A percentile compares a stretch with the other conserved stretches of the same genome.
These are phyloP conservation scores for Plecotus auritus DNA, from an alignment of 2,113 vertebrate species.

Conservation along the genomic window DNA sequence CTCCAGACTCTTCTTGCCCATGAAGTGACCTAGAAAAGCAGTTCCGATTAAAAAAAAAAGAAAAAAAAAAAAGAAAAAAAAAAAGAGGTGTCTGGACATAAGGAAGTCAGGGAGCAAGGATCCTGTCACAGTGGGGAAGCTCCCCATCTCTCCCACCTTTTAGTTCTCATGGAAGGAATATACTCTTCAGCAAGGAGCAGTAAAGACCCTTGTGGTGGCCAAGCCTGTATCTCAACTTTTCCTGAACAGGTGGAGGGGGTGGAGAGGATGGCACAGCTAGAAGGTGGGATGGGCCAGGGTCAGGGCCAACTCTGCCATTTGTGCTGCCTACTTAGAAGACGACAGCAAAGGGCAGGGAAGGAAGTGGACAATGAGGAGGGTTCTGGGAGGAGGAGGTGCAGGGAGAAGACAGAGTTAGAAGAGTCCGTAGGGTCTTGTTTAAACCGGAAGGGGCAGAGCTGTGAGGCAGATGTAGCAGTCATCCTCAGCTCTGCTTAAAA, in stretches of 20 bases:
- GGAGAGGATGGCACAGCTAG: background rate
- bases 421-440: background rate
- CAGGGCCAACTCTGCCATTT: background rate
- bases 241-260: background rate
- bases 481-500: background rate
- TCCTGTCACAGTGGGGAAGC: background rate
- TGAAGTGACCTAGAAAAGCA: constrained; percentile 89
- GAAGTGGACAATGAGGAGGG: background rate
- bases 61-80: no score
- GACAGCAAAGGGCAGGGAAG: background rate
- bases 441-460: background rate
- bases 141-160: background rate
- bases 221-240: background rate
- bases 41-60: background rate
- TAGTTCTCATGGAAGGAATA: background rate
- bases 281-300: background rate
- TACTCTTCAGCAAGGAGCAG: background rate
- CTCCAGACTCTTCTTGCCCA: constrained; percentile 92
- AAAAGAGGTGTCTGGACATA: background rate
- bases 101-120: background rate
- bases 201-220: background rate
- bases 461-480: background rate
- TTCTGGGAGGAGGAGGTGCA: background rate
- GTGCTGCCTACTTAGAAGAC: background rate
- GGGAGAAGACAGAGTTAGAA: background rate